These are phyloP conservation scores for Lithophane ornitopus DNA, from an alignment of 2,888 invertebrate genomes.

Conservation along the genomic window DNA sequence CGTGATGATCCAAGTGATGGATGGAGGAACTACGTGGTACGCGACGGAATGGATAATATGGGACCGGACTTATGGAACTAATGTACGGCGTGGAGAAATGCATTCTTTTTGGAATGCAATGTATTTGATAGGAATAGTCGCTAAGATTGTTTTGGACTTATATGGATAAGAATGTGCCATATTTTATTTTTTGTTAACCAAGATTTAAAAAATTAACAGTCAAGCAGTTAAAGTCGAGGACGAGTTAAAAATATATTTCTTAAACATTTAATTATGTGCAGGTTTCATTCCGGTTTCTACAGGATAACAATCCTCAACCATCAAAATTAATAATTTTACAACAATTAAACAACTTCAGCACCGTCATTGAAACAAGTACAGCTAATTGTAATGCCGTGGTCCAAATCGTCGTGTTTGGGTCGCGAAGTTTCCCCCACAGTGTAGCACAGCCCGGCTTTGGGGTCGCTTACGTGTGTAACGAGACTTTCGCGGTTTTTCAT, in stretches of 20 bases:
- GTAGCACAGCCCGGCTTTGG: slow-evolving; percentile 44
- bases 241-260: no score
- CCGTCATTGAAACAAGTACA: slow-evolving; percentile 27
- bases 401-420: slow-evolving; percentile 49
- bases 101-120: slow-evolving; percentile 55
- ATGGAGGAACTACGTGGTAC: slow-evolving; percentile 68
- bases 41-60: slow-evolving; percentile 65
- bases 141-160: slow-evolving; percentile 8
- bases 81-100: slow-evolving; percentile 53
- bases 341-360: slow-evolving; percentile 7
- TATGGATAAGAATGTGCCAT: not conserved
- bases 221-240: no score
- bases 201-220: no score
- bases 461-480: slow-evolving; percentile 62
- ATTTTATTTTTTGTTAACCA: no score
- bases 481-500: slow-evolving; percentile 61
- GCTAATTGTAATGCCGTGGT: slow-evolving; percentile 60
- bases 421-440: slow-evolving; percentile 65
- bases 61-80: slow-evolving; percentile 60
- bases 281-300: no score
- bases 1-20: slow-evolving; percentile 70
- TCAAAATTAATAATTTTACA: slow-evolving; percentile 15
- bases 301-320: not conserved
- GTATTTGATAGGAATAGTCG: slow-evolving; percentile 17
- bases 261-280: no score